Percentiles rank a stretch among this genome's conserved stretches.
Conservation (phyloP, 2,113 vertebrate species). For the Aspidoscelis tigris region DNA sequence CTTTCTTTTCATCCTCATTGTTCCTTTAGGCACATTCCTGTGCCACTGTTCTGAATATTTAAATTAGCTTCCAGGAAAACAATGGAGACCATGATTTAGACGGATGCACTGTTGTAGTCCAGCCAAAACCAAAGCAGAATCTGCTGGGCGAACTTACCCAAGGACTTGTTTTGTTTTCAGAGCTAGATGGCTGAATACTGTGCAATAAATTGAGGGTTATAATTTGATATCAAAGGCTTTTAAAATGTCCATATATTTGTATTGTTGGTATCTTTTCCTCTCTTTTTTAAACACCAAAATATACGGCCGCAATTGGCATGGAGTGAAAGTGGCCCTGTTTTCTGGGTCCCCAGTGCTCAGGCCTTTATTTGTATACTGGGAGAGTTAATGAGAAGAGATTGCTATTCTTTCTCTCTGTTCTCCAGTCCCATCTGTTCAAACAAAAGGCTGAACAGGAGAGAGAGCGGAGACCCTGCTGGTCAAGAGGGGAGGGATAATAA, state of each 20-base stretch:
- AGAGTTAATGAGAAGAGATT: slow-evolving; percentile 85
- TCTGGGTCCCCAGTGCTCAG: slow-evolving; percentile 76
- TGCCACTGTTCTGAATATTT: slow-evolving; percentile 32
- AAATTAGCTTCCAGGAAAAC: not conserved
- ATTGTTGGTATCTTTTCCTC: slow-evolving; percentile 42
- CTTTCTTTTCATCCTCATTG: not conserved
- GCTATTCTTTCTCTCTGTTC: slow-evolving; percentile 78
- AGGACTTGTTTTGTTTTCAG: slow-evolving; percentile 36
- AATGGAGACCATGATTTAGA: slow-evolving; percentile 28
- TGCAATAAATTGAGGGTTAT: slow-evolving; percentile 28
- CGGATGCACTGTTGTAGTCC: slow-evolving; percentile 22
- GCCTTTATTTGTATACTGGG: slow-evolving; percentile 81
- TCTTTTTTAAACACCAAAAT: slow-evolving; percentile 67
- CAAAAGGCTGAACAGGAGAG: slow-evolving; percentile 84
- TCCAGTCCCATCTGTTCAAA: slow-evolving; percentile 86
- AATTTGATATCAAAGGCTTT: slow-evolving; percentile 52
- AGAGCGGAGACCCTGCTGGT: slow-evolving; percentile 84
- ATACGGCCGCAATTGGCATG: slow-evolving; percentile 68
- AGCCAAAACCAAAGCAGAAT: not conserved
- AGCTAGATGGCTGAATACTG: slow-evolving; percentile 44
- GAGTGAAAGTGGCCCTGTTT: slow-evolving; percentile 72
- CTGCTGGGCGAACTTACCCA: slow-evolving; percentile 17
- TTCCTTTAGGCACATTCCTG: not conserved
- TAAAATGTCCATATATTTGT: slow-evolving; percentile 51
- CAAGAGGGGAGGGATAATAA: slow-evolving; percentile 85